phyloP scores from a whole-genome alignment of 1,140 invertebrate species.

The Nasonia giraulti region DNA sequence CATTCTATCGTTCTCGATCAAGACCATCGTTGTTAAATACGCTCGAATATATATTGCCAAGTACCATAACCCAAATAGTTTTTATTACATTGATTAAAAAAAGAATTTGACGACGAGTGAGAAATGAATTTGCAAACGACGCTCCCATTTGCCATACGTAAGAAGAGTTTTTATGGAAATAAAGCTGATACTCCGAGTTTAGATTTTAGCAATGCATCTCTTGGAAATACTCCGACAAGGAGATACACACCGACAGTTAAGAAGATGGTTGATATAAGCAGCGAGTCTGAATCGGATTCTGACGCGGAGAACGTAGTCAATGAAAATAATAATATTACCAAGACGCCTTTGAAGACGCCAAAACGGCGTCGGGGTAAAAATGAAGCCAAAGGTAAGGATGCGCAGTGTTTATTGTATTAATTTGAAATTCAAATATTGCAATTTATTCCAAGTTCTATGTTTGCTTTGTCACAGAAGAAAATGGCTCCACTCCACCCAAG shows the following conservation, averaged over 20 bases:
- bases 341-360: slow-evolving; percentile 34
- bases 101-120: neutral
- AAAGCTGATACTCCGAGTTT: slow-evolving; percentile 56
- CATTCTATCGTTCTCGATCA: neutral
- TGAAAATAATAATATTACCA: slow-evolving; percentile 35
- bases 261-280: slow-evolving; percentile 67
- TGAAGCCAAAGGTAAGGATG: slow-evolving; percentile 53
- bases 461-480: slow-evolving; percentile 39
- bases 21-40: no score
- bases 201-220: slow-evolving; percentile 60
- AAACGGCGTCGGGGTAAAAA: slow-evolving; percentile 24
- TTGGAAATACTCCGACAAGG: slow-evolving; percentile 51
- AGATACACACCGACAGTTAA: slow-evolving; percentile 62
- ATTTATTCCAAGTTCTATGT: slow-evolving; percentile 12
- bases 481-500: slow-evolving; percentile 59
- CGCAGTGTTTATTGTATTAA: slow-evolving; percentile 7
- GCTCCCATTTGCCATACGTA: slow-evolving; percentile 60
- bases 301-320: slow-evolving; percentile 61
- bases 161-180: slow-evolving; percentile 61
- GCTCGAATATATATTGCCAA: no score
- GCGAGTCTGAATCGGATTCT: slow-evolving; percentile 66
- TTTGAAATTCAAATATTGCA: neutral
- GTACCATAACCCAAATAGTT: neutral
- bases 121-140: slow-evolving; percentile 59
- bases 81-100: neutral